Evolutionary conservation across 2,888 invertebrate species (phyloP).

Genomic region (Bombylius discolor): DNA sequence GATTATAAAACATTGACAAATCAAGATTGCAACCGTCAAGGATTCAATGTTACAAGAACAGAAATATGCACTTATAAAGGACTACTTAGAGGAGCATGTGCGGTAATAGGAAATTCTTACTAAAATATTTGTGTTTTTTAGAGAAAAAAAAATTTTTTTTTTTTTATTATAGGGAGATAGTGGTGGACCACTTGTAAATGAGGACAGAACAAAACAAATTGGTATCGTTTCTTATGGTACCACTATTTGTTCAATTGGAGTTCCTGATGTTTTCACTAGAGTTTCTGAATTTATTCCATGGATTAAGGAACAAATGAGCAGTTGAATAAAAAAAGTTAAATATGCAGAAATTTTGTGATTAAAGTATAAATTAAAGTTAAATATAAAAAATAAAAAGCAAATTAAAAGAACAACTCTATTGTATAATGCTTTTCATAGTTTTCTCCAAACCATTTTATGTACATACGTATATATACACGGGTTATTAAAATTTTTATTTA

Average conservation of each 20-base stretch:
- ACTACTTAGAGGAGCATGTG: conserved; percentile 25
- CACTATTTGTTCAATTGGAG: conserved; percentile 14
- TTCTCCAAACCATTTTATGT: no score
- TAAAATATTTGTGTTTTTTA: background rate
- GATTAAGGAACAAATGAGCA: conserved; percentile 24
- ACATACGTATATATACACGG: no score
- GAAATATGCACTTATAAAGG: conserved; percentile 29
- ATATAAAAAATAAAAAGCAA: no score
- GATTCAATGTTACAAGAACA: conserved; percentile 26
- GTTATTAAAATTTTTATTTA: no score
- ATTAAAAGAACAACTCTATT: no score
- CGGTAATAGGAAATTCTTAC: conserved; percentile 18
- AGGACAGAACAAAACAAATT: conserved; percentile 20
- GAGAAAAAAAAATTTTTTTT: background rate
- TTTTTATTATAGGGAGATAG: conserved; percentile 28
- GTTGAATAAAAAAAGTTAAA: no score
- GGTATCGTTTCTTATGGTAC: conserved; percentile 32
- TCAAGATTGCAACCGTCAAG: conserved; percentile 23
- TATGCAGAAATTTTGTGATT: no score
- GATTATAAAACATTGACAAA: conserved; percentile 28
- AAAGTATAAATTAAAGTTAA: no score
- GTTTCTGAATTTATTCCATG: conserved; percentile 28
- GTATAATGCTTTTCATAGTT: no score
- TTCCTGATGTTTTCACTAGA: conserved; percentile 32
- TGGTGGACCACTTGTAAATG: conserved; percentile 31